These are phyloP conservation scores for Pegoplata infirma DNA, from an alignment of 2,888 invertebrate genomes.

Conservation along the genomic window DNA sequence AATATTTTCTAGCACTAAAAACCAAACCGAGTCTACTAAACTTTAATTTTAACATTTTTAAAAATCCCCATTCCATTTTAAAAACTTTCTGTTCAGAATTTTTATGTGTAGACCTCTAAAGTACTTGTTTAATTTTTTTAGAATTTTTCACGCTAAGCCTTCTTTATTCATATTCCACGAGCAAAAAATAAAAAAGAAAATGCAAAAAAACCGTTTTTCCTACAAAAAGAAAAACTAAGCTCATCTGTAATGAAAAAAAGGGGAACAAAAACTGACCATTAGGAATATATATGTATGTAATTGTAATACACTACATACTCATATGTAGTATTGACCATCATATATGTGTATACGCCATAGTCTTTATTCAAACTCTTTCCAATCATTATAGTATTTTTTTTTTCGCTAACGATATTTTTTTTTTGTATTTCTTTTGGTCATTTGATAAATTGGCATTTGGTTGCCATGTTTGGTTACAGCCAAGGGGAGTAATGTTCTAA, in stretches of 20 bases:
- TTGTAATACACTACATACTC: too few relatives aligned
- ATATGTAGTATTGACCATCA: background rate
- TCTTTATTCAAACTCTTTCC: conserved; percentile 36
- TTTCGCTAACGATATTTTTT: conserved; percentile 10
- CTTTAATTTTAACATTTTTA: background rate
- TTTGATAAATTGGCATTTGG: conserved; percentile 64
- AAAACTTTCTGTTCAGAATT: too few relatives aligned
- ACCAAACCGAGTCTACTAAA: too few relatives aligned
- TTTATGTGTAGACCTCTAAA: too few relatives aligned
- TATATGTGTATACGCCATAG: background rate
- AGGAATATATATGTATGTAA: too few relatives aligned
- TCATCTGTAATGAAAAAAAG: conserved; percentile 18
- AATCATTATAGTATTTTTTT: conserved; percentile 24
- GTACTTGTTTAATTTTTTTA: background rate
- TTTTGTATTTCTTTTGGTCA: conserved; percentile 53
- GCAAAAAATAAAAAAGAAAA: background rate
- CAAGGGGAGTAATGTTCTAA: conserved; percentile 29
- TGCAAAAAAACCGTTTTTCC: background rate
- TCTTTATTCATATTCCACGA: background rate
- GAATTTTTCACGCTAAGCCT: conserved; percentile 15
- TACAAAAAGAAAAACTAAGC: conserved; percentile 15
- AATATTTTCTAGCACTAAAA: too few relatives aligned
- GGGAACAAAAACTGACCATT: conserved; percentile 42
- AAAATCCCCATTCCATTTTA: too few relatives aligned
- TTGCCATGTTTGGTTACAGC: conserved; percentile 51